Evolutionary conservation across 2,113 vertebrate species (phyloP).

Genomic region (Globicephala melas): DNA sequence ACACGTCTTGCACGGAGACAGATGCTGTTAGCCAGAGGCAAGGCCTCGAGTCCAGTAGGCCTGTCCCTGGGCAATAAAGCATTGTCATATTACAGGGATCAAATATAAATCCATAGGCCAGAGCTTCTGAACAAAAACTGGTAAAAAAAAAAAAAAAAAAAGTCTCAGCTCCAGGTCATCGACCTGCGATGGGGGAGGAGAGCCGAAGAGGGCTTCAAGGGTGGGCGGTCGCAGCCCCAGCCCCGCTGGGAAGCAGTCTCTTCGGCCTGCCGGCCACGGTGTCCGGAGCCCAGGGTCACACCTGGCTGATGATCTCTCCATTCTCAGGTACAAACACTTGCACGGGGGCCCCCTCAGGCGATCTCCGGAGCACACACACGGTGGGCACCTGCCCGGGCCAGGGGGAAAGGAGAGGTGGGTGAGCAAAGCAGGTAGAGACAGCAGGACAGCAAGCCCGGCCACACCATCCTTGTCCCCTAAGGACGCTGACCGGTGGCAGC

Average conservation of each 20-base stretch:
- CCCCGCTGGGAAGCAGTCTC: background rate
- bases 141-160: background rate
- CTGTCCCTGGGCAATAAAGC: background rate
- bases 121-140: background rate
- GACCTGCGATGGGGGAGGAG: constrained; percentile 59
- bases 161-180: constrained; percentile 62
- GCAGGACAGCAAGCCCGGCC: too few species aligned
- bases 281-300: constrained; percentile 72
- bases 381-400: constrained; percentile 78
- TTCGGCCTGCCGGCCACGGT: background rate
- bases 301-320: constrained; percentile 90
- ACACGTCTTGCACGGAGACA: background rate
- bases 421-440: background rate
- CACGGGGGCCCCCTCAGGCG: constrained; percentile 87
- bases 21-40: background rate
- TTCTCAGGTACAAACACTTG: constrained; percentile 91
- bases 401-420: background rate
- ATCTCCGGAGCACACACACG: constrained; percentile 86
- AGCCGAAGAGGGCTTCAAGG: background rate
- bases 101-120: constrained; percentile 30
- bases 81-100: background rate
- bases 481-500: background rate
- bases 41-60: background rate
- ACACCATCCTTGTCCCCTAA: background rate
- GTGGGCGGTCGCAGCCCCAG: background rate